Conservation (phyloP, 2,797 vertebrate genomes). For the Otus scops region DNA sequence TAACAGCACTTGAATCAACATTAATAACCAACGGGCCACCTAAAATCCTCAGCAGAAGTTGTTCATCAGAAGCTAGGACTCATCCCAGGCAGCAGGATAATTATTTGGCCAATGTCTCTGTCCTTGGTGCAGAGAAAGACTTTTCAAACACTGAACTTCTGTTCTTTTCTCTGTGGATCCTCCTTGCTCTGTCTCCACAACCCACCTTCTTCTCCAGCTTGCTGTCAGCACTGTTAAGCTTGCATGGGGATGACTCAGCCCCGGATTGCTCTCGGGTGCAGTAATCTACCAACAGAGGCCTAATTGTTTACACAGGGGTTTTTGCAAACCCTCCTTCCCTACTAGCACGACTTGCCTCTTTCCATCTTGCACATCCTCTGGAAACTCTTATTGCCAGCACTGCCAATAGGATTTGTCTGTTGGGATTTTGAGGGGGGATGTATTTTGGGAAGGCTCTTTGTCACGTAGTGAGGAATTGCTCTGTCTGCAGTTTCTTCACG, state of each 20-base stretch:
- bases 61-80: neutral
- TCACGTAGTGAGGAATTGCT: neutral
- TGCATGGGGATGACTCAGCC: neutral
- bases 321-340: neutral
- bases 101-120: neutral
- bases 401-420: neutral
- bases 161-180: neutral
- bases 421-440: neutral
- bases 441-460: neutral
- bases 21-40: neutral
- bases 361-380: fast-evolving
- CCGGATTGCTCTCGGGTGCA: neutral
- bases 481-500: neutral
- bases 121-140: neutral
- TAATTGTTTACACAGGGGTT: neutral
- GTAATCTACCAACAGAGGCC: neutral
- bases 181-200: neutral
- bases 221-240: neutral
- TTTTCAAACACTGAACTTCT: neutral
- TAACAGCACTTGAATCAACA: neutral
- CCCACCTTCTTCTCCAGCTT: neutral
- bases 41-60: neutral
- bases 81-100: fast-evolving
- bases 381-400: neutral
- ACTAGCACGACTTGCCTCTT: neutral